phyloP scores from a whole-genome alignment of 2,888 invertebrate species.

The Drosophila monieri region DNA sequence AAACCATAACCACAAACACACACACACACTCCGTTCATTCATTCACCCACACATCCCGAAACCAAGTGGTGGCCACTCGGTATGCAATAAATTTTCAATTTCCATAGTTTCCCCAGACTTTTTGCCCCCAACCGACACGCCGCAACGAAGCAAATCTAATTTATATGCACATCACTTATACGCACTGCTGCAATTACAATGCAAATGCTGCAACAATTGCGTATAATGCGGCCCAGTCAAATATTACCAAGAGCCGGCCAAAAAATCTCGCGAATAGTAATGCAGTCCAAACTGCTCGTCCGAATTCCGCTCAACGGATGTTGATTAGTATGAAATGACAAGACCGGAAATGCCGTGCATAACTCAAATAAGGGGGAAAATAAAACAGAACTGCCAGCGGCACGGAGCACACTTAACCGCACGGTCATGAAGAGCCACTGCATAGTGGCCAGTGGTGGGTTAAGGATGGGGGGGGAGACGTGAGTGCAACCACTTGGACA shows the following conservation, averaged over 20 bases:
- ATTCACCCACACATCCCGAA: slow-evolving; percentile 2
- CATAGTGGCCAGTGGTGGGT: slow-evolving; percentile 5
- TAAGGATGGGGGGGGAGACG: background rate
- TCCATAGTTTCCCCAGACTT: slow-evolving; percentile 41
- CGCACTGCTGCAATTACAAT: slow-evolving; percentile 48
- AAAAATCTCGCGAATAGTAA: slow-evolving; percentile 21
- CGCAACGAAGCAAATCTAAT: slow-evolving; percentile 64
- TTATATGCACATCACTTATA: slow-evolving; percentile 70
- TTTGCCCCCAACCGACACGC: slow-evolving; percentile 21
- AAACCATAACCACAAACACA: slow-evolving; percentile 13
- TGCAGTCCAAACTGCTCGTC: slow-evolving; percentile 31
- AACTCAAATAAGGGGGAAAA: slow-evolving; percentile 25
- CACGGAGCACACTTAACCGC: slow-evolving; percentile 41
- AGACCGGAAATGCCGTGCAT: slow-evolving; percentile 66
- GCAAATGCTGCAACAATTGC: slow-evolving; percentile 44
- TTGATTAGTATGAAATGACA: slow-evolving; percentile 80
- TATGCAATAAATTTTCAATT: slow-evolving; percentile 72
- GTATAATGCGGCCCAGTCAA: slow-evolving; percentile 27
- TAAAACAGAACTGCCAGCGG: slow-evolving; percentile 30
- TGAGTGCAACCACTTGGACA: slow-evolving; percentile 29
- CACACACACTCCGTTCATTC: background rate
- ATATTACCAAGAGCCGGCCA: slow-evolving; percentile 27
- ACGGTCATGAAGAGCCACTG: slow-evolving; percentile 28
- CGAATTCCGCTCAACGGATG: slow-evolving; percentile 63
- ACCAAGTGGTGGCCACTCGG: slow-evolving; percentile 14